Percentiles rank a stretch among this genome's conserved stretches.
Conservation (phyloP, 2,113 vertebrate species). For the Amia ocellicauda region DNA sequence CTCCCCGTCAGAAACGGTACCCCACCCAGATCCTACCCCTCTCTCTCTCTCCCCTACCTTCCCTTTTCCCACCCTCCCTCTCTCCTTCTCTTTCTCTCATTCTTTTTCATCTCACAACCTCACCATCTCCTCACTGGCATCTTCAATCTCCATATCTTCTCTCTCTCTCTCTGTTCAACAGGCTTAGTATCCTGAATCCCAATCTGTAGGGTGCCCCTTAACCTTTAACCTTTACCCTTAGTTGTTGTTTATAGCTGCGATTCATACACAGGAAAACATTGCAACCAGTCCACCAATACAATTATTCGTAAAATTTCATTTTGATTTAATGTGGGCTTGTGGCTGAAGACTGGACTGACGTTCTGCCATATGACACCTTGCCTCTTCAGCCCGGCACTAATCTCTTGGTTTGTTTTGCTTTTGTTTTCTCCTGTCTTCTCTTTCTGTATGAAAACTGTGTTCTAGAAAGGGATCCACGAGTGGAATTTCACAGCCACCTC, state of each 20-base stretch:
- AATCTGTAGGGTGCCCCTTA: too few relatives aligned
- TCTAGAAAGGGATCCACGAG: conserved; percentile 86
- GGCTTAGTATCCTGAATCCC: too few relatives aligned
- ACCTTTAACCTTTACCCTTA: too few relatives aligned
- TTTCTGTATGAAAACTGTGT: conserved; percentile 15
- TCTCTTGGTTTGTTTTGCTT: too few relatives aligned
- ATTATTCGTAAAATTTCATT: too few relatives aligned
- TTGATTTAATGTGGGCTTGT: too few relatives aligned
- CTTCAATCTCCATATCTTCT: neutral
- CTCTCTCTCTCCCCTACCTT: neutral
- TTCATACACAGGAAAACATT: too few relatives aligned
- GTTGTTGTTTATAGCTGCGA: too few relatives aligned
- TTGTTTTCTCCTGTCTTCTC: neutral
- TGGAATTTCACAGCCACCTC: conserved; percentile 91
- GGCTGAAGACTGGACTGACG: too few relatives aligned
- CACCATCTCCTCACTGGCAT: neutral
- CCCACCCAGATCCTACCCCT: conserved; percentile 19
- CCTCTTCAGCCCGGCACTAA: too few relatives aligned
- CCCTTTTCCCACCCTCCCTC: neutral
- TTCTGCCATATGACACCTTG: too few relatives aligned
- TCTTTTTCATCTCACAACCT: conserved; percentile 2
- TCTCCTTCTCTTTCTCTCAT: neutral
- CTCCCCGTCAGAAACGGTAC: conserved; percentile 83
- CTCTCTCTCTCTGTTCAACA: neutral
- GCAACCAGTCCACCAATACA: too few relatives aligned